Base-by-base conservation (phyloP, 1,140 invertebrate genomes). In the Drosophila yakuba region DNA sequence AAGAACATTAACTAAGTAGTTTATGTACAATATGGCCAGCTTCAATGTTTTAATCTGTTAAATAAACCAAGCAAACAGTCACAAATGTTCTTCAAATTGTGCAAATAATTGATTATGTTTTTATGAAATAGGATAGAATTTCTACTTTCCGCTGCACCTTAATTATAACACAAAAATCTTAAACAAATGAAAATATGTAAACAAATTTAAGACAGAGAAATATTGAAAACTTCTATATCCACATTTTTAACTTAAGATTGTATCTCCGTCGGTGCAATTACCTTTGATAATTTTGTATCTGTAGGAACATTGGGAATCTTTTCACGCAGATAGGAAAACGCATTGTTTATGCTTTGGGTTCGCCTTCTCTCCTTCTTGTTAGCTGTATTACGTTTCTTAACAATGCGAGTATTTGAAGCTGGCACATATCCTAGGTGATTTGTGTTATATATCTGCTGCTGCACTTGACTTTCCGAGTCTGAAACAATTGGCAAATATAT, bases 221-320 rank as follows among this genome's bases (percentile, higher is more conserved):
- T 17, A 17, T 17, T 17, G 17, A 17, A 17, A 17, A 17, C 17
- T 17, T 17, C 17, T 17, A 17, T 17, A 17, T 17, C 17, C 17
- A 17, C 17, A 17, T 17, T 17, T 17, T 17, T 0, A 0, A 17
- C 17, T 17, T 17, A 17, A 17, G 17, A 17, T 17, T 17, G 17
- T 39, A 15, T 39, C 7, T 25, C 17, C 15, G 12, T 11, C 58
- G 58, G 32, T 32, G 4, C 52, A 71, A 90, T 93, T 91, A 95
- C 94, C 93, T 98, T 98, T 8, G 97, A 97, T 48, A 98, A 92
- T 93, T 99, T 99, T 0, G 98, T 99, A 91, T 99, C 98, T 0
- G 96, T 95, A 1, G 98, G 98, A 6, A 99, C 98, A 88, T 99
- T 98, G 0, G 98, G 98, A 80, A 99, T 99, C 91, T 97, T 97